Conservation (phyloP, 2,113 vertebrate species). For the Callipepla squamata region DNA sequence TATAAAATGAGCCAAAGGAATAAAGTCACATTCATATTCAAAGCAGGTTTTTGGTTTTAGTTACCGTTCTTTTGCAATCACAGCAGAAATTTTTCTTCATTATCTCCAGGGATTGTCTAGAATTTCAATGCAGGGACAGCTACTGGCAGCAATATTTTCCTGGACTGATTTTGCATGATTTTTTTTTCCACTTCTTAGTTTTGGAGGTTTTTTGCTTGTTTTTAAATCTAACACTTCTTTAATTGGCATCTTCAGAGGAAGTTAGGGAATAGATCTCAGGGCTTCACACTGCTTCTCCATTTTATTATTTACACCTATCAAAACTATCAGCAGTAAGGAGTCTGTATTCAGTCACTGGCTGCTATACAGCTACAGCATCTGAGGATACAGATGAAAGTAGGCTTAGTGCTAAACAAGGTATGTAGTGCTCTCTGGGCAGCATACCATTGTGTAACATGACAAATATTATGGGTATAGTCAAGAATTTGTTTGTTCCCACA, state of each 20-base stretch:
- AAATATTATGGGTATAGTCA: background rate
- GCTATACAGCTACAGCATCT: background rate
- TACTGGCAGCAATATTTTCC: background rate
- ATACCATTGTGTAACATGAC: fast-evolving
- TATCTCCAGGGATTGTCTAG: background rate
- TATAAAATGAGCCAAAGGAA: background rate
- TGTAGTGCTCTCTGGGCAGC: background rate
- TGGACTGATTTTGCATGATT: background rate
- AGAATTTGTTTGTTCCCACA: background rate
- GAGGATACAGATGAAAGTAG: background rate
- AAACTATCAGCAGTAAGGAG: background rate
- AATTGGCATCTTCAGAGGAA: slow-evolving; percentile 44
- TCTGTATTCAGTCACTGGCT: background rate
- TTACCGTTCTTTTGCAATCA: background rate
- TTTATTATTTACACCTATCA: background rate
- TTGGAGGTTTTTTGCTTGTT: background rate
- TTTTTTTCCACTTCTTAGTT: too few species aligned
- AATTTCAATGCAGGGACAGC: slow-evolving; percentile 16
- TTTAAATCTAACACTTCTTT: background rate
- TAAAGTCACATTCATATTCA: background rate
- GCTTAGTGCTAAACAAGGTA: background rate
- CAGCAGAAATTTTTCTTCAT: background rate
- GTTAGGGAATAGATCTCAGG: background rate
- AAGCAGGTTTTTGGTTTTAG: background rate
- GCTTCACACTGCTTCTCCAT: background rate